Evolutionary conservation across 2,113 vertebrate species (phyloP).

Genomic region (Bagarius yarrelli): DNA sequence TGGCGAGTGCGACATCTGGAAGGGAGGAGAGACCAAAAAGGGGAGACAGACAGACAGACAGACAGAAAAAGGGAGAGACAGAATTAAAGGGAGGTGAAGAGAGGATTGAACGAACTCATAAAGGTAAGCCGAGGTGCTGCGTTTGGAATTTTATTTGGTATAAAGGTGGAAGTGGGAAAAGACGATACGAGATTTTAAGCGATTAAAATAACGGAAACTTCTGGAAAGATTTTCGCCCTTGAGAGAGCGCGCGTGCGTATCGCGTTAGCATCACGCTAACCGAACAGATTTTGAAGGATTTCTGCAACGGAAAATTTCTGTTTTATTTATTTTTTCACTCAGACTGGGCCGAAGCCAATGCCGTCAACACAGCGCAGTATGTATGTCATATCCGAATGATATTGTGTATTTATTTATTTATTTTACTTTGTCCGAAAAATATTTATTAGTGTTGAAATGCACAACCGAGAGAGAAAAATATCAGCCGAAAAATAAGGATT

Average conservation of each 20-base stretch:
- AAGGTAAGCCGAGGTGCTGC: conserved; percentile 36
- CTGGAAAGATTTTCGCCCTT: background rate
- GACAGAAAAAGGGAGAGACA: conserved; percentile 16
- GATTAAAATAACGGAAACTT: background rate
- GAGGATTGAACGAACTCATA: background rate
- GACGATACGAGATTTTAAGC: background rate
- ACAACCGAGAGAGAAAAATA: no score
- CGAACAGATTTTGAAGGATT: background rate
- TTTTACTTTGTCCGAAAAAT: no score
- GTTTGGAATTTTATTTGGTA: background rate
- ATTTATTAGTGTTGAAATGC: no score
- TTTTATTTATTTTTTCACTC: background rate
- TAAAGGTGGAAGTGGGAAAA: background rate
- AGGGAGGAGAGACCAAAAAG: conserved; percentile 41
- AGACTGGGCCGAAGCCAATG: conserved; percentile 29
- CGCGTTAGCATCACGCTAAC: background rate
- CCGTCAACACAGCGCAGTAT: background rate
- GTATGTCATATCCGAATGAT: no score
- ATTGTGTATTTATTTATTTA: background rate
- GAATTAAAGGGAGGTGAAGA: background rate
- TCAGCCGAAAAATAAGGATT: background rate
- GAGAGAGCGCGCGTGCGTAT: background rate
- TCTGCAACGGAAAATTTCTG: no score
- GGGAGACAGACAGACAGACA: conserved; percentile 23
- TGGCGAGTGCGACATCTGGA: conserved; percentile 54